Percentiles rank a stretch among this genome's conserved stretches.
phyloP scores from a whole-genome alignment of 2,113 vertebrate genomes.

The Oryzias curvinotus region DNA sequence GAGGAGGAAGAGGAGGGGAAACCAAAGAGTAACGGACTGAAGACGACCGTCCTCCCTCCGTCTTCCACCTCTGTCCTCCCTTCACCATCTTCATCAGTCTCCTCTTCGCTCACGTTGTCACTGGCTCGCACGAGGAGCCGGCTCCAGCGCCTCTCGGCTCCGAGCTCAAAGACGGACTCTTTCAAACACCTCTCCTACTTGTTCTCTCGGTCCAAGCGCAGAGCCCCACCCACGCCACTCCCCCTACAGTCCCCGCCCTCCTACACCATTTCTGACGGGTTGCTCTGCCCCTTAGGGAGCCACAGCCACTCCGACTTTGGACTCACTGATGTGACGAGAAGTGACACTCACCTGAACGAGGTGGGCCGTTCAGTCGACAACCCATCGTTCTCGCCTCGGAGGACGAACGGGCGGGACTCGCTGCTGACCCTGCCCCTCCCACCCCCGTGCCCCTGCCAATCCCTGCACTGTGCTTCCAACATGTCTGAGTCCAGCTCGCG shows the following conservation, averaged over 20 bases:
- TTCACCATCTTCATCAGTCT: constrained; percentile 70
- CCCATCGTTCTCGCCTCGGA: constrained; percentile 57
- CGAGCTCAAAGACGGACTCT: constrained; percentile 84
- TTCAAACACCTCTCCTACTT: constrained; percentile 90
- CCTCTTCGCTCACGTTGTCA: constrained; percentile 65
- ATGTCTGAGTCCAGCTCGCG: constrained; percentile 93
- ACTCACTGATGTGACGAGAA: constrained; percentile 84
- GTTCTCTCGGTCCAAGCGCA: constrained; percentile 90
- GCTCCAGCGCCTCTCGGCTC: constrained; percentile 78
- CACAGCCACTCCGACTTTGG: constrained; percentile 87
- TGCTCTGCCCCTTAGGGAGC: constrained; percentile 86
- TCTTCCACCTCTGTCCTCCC: constrained; percentile 68
- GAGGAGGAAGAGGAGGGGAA: constrained; percentile 79
- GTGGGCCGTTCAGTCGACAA: constrained; percentile 74
- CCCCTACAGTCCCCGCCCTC: constrained; percentile 73
- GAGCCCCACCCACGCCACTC: constrained; percentile 77
- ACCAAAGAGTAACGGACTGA: constrained; percentile 90
- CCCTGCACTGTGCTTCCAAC: constrained; percentile 94
- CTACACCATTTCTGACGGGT: constrained; percentile 91
- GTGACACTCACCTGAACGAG: constrained; percentile 89
- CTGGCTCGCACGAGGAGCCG: constrained; percentile 82
- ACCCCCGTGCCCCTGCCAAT: constrained; percentile 84
- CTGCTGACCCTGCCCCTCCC: constrained; percentile 79
- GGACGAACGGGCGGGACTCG: constrained; percentile 81
- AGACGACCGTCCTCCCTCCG: constrained; percentile 74